Percentiles rank a stretch among this genome's conserved stretches.
These are phyloP conservation scores for Gibbula magus DNA, from an alignment of 2,888 invertebrate genomes.

Conservation along the genomic window DNA sequence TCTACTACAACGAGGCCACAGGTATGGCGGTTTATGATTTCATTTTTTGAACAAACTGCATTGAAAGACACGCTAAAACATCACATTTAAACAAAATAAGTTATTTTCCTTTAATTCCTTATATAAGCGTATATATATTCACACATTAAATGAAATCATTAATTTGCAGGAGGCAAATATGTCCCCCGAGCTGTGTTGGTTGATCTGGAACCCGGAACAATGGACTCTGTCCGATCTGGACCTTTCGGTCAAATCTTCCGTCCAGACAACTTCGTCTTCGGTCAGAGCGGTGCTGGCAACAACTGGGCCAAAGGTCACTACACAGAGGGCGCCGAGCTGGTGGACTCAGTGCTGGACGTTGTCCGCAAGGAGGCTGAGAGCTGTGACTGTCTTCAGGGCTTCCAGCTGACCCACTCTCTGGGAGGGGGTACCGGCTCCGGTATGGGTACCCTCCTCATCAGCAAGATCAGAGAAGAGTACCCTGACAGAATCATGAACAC, in stretches of 20 bases:
- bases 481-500: constrained; percentile 94
- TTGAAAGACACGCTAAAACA: no score
- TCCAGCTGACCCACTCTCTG: constrained; percentile 79
- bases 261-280: constrained; percentile 95
- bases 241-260: constrained; percentile 93
- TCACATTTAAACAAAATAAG: no score
- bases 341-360: constrained; percentile 73
- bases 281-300: constrained; percentile 67
- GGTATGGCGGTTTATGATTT: constrained; percentile 30
- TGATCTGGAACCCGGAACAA: constrained; percentile 95
- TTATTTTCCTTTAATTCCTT: no score
- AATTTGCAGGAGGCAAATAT: constrained; percentile 83
- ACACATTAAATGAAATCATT: no score
- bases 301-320: constrained; percentile 72
- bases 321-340: constrained; percentile 73
- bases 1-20: constrained; percentile 91
- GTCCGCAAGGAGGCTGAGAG: constrained; percentile 72
- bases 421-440: constrained; percentile 93
- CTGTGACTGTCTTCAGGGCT: constrained; percentile 73
- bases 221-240: constrained; percentile 95
- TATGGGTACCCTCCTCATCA: constrained; percentile 92
- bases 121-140: no score
- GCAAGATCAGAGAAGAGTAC: constrained; percentile 97
- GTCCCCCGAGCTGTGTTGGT: constrained; percentile 94
- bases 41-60: no score